phyloP scores from a whole-genome alignment of 2,888 invertebrate species.

The Lysandra bellargus region DNA sequence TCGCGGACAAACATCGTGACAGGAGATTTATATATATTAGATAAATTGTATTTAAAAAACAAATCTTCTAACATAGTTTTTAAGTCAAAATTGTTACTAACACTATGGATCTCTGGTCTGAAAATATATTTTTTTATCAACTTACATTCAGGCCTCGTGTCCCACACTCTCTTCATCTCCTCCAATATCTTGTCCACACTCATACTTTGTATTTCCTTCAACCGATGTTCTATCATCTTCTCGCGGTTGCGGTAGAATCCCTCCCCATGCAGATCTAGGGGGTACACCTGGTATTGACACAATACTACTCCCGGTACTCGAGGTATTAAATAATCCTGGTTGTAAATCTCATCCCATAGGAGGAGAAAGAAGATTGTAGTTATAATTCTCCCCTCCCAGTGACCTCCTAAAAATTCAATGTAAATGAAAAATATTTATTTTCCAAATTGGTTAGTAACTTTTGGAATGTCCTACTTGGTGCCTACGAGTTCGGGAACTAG shows the following conservation, averaged over 20 bases:
- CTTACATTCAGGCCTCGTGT: constrained; percentile 65
- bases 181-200: constrained; percentile 62
- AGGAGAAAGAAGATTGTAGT: constrained; percentile 83
- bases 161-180: constrained; percentile 71
- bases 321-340: constrained; percentile 48
- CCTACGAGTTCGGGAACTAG: too few relatives aligned
- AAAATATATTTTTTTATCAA: too few relatives aligned
- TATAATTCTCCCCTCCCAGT: constrained; percentile 86
- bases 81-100: too few relatives aligned
- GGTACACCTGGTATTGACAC: constrained; percentile 81
- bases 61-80: too few relatives aligned
- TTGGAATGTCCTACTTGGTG: too few relatives aligned
- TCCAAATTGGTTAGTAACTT: too few relatives aligned
- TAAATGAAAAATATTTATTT: neutral
- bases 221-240: constrained; percentile 77
- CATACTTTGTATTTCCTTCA: constrained; percentile 56
- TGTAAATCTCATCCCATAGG: constrained; percentile 89
- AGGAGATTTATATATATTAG: too few relatives aligned
- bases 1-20: too few relatives aligned
- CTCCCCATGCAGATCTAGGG: constrained; percentile 85
- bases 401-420: constrained; percentile 76
- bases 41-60: too few relatives aligned
- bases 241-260: constrained; percentile 85
- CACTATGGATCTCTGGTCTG: too few relatives aligned
- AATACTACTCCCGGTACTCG: constrained; percentile 65